Evolutionary conservation across 1,140 invertebrate species (phyloP).

Genomic region (Drosophila mauritiana): DNA sequence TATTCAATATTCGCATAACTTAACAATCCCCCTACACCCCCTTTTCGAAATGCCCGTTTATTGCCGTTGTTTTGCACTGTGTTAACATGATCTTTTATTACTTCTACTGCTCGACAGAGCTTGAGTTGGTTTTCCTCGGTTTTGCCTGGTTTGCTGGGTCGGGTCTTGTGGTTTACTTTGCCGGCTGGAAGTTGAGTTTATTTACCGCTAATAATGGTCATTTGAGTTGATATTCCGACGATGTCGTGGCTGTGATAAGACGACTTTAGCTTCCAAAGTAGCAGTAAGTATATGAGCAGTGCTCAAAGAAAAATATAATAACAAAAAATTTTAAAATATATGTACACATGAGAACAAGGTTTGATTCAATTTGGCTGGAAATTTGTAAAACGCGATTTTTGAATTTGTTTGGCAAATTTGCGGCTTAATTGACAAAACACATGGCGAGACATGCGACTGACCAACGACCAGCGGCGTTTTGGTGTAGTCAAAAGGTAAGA

Average conservation of each 20-base stretch:
- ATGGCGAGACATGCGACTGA: conserved; percentile 51
- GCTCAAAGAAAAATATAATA: conserved; percentile 6
- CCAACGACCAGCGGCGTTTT: conserved; percentile 72
- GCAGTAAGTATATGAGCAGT: conserved; percentile 6
- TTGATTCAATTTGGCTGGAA: conserved; percentile 62
- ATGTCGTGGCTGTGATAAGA: conserved; percentile 73
- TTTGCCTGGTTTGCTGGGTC: conserved; percentile 5
- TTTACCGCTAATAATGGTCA: conserved; percentile 83
- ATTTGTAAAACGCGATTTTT: conserved; percentile 77
- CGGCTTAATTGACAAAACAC: conserved; percentile 82
- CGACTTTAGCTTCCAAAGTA: conserved; percentile 21
- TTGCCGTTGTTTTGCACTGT: conserved; percentile 55
- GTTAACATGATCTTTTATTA: conserved; percentile 83
- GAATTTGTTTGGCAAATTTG: conserved; percentile 82
- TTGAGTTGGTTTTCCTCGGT: conserved; percentile 17
- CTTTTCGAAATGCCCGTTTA: conserved; percentile 20
- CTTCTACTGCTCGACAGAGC: conserved; percentile 46
- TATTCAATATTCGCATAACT: background rate
- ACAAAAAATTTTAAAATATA: background rate
- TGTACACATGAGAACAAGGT: conserved; percentile 23
- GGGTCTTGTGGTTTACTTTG: conserved; percentile 38
- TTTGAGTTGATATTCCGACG: conserved; percentile 73
- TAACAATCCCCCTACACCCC: conserved; percentile 15
- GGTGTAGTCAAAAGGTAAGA: conserved; percentile 29
- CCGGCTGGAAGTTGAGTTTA: conserved; percentile 64